Evolutionary conservation across 2,888 invertebrate genomes (phyloP).

Genomic region (Scaptomyza tumidula): DNA sequence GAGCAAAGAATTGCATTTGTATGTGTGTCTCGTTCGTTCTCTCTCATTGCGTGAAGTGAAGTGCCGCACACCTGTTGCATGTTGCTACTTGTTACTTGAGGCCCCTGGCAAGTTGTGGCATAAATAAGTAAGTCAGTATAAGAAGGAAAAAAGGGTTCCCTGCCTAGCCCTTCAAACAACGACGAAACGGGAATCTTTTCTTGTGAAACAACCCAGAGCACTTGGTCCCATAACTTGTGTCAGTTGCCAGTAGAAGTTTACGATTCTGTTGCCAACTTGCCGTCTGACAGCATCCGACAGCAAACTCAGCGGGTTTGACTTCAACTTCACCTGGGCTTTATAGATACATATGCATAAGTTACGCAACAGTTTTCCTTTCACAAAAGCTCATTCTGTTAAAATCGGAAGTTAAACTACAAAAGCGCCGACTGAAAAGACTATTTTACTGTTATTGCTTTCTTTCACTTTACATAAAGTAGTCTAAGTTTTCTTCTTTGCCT

Average conservation of each 20-base stretch:
- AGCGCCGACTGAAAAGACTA: slow-evolving; percentile 13
- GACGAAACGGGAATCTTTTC: slow-evolving; percentile 34
- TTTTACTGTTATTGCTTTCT: slow-evolving; percentile 8
- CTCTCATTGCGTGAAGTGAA: slow-evolving; percentile 49
- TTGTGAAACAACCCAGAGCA: slow-evolving; percentile 17
- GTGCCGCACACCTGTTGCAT: slow-evolving; percentile 57
- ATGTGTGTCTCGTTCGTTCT: neutral
- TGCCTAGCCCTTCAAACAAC: slow-evolving; percentile 1
- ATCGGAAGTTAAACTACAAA: slow-evolving; percentile 37
- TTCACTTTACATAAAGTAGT: slow-evolving; percentile 9
- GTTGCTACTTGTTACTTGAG: slow-evolving; percentile 13
- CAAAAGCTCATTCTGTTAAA: slow-evolving; percentile 12
- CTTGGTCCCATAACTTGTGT: slow-evolving; percentile 50
- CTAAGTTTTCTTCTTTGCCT: slow-evolving; percentile 4
- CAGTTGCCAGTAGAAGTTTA: slow-evolving; percentile 54
- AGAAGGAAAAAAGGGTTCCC: slow-evolving; percentile 30
- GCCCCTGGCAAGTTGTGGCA: slow-evolving; percentile 45
- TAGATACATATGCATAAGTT: slow-evolving; percentile 7
- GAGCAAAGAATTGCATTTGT: neutral
- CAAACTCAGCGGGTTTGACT: slow-evolving; percentile 45
- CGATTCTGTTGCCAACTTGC: slow-evolving; percentile 49
- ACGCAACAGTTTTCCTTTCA: slow-evolving; percentile 7
- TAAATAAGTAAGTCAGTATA: slow-evolving; percentile 40
- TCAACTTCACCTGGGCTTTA: slow-evolving; percentile 12
- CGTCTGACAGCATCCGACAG: slow-evolving; percentile 71